A percentile compares a stretch with the other conserved stretches of the same genome.
These are phyloP conservation scores for Prionailurus bengalensis DNA, from an alignment of 2,113 vertebrate species.

Conservation along the genomic window DNA sequence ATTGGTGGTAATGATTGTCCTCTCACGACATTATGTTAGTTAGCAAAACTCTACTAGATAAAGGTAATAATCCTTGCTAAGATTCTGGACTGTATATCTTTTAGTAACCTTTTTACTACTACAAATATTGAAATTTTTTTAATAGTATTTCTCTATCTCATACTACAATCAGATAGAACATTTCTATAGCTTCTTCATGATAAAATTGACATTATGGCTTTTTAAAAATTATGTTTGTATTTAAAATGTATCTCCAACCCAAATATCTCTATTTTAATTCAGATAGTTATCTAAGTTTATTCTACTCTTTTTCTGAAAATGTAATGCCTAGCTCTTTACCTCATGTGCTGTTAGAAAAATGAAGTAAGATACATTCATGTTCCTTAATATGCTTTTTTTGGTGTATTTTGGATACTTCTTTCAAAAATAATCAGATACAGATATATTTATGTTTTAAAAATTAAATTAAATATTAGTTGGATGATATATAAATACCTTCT, in stretches of 20 bases:
- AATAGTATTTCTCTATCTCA: not conserved
- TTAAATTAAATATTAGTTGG: conserved; percentile 39
- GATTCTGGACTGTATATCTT: not conserved
- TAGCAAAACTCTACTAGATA: conserved; percentile 12
- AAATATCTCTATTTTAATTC: conserved; percentile 4
- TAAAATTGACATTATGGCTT: conserved; percentile 19
- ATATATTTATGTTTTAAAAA: conserved; percentile 1
- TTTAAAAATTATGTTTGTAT: conserved; percentile 43
- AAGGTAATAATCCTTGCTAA: conserved; percentile 49
- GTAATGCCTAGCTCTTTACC: not conserved
- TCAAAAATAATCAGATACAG: not conserved
- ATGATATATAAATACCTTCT: conserved; percentile 54
- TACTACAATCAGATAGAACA: not conserved
- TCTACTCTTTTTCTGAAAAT: not conserved
- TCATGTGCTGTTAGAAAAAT: not conserved
- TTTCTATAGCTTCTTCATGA: not conserved
- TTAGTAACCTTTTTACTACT: conserved; percentile 32
- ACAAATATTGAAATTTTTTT: not conserved
- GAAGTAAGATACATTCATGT: not conserved
- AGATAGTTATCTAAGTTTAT: not conserved
- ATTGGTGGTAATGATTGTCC: not conserved
- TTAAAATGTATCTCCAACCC: not conserved
- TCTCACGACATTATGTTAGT: conserved; percentile 19
- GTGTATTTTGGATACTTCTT: conserved; percentile 25
- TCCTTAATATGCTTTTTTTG: not conserved